phyloP scores from a whole-genome alignment of 92 coral and sea anemone genomes.

The Hydrozoanthus gracilis region DNA sequence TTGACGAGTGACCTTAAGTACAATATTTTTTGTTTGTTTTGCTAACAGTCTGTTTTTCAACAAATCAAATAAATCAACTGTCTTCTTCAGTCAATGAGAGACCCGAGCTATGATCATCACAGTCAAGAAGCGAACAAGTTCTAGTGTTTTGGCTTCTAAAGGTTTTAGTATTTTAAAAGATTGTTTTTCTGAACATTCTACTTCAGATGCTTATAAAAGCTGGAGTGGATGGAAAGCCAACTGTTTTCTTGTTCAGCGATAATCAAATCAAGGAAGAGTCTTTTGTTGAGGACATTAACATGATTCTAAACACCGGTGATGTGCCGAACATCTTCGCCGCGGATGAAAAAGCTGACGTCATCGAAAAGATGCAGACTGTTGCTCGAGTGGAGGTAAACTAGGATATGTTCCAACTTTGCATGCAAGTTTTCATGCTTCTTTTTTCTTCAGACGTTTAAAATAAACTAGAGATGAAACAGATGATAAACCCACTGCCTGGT shows the following conservation, averaged over 20 bases:
- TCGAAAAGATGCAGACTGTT: slow-evolving; percentile 99
- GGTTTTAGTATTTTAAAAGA: too few relatives aligned
- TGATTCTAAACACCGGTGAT: slow-evolving; percentile 97
- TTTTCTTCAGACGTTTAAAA: background rate
- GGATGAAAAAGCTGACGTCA: slow-evolving; percentile 98
- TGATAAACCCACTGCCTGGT: too few relatives aligned
- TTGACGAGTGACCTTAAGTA: too few relatives aligned
- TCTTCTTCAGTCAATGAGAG: too few relatives aligned
- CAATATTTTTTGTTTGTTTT: too few relatives aligned
- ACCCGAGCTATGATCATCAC: too few relatives aligned
- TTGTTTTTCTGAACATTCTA: background rate
- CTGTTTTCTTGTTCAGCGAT: slow-evolving; percentile 96
- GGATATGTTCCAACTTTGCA: background rate
- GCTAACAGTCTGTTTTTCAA: too few relatives aligned
- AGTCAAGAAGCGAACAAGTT: too few relatives aligned
- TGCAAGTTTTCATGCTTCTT: background rate
- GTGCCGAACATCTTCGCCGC: slow-evolving; percentile 98
- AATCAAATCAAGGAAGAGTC: slow-evolving; percentile 98
- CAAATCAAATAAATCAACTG: too few relatives aligned
- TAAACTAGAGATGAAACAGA: too few relatives aligned
- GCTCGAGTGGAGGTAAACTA: slow-evolving; percentile 91
- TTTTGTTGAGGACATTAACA: slow-evolving; percentile 96
- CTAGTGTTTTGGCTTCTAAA: too few relatives aligned
- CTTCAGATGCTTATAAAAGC: slow-evolving; percentile 92
- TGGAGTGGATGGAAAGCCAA: slow-evolving; percentile 96